Base-by-base conservation (phyloP, 2,113 vertebrate genomes). In the Mesocricetus auratus region DNA sequence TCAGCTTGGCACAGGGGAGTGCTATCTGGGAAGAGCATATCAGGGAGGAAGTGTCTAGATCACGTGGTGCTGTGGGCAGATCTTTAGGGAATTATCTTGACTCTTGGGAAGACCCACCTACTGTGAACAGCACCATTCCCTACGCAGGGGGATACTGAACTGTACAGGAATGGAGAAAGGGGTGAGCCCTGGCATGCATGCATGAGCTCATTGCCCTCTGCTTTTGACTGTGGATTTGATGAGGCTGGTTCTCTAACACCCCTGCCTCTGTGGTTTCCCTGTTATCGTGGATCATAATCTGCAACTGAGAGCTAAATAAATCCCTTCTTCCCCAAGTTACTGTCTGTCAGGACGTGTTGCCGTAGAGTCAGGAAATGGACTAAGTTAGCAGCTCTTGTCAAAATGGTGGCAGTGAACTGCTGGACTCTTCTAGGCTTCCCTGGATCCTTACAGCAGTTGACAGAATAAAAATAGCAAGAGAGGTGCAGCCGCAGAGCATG, bases 401-500 rank as follows among this genome's bases (percentile, higher is more conserved):
- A 36, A 8, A 17, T 0, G 17, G 53, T 47, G 12, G 53, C 24
- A 29, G 0, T 19, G 56, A 66, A 5, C 50, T 69, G 2, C 10
- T 5, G 10, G 71, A 17, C 15, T 21, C 11, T 42, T 56, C 36
- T 39, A 9, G 31, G 3, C 9, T 78, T 31, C 13, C 1, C 1
- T 1, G 1, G n/a, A 53, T 15, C 7, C 29, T 60, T 22, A 24
- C 17, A 3, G 6, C 53, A 94, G 66, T 19, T 0, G 2, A 9
- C 15, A 22, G 17, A 42, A 13, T 19, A 13, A 10, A 50, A 66
- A 24, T 4, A 82, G 2, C 15, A 45, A 5, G 21, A 53, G 1
- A 53, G 39, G 5, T 81, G 0, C 50, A 56, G 0, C n/a, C 13
- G 33, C 0, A 12, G 39, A 56, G 11, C 6, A 4, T 24, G 33